phyloP scores from a whole-genome alignment of 2,113 vertebrate species.

The Lophius piscatorius region DNA sequence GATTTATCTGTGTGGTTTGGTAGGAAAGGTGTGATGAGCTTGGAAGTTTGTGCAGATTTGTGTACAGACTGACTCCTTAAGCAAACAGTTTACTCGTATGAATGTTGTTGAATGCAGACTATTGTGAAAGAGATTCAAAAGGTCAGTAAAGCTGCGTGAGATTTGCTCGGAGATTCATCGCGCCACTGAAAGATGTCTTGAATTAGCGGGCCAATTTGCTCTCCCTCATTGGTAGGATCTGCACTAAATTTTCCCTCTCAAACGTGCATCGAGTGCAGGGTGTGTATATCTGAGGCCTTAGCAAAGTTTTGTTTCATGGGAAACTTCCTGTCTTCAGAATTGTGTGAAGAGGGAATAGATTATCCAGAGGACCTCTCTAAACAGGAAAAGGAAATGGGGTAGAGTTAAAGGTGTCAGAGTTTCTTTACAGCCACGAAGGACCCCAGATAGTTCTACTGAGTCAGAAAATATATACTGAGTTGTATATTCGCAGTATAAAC shows the following conservation, averaged over 20 bases:
- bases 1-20: constrained; percentile 39
- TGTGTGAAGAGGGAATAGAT: constrained; percentile 64
- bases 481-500: constrained; percentile 16
- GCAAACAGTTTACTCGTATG: neutral
- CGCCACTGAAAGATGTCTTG: neutral
- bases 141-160: constrained; percentile 1
- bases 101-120: neutral
- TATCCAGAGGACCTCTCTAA: constrained; percentile 61
- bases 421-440: constrained; percentile 49
- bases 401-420: constrained; percentile 65
- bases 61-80: constrained; percentile 23
- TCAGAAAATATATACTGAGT: constrained; percentile 17
- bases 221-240: constrained; percentile 4
- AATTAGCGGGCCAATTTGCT: constrained; percentile 25
- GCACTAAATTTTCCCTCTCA: constrained; percentile 17
- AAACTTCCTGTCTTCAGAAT: constrained; percentile 68
- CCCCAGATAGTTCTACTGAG: constrained; percentile 37
- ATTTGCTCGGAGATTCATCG: constrained; percentile 7
- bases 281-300: constrained; percentile 32
- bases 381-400: constrained; percentile 74
- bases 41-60: constrained; percentile 38
- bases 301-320: constrained; percentile 40
- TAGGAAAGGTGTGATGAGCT: constrained; percentile 46
- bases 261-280: constrained; percentile 28
- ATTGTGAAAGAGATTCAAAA: neutral